Evolutionary conservation across 1,140 invertebrate species (phyloP).

Genomic region (Holotrichia oblita): DNA sequence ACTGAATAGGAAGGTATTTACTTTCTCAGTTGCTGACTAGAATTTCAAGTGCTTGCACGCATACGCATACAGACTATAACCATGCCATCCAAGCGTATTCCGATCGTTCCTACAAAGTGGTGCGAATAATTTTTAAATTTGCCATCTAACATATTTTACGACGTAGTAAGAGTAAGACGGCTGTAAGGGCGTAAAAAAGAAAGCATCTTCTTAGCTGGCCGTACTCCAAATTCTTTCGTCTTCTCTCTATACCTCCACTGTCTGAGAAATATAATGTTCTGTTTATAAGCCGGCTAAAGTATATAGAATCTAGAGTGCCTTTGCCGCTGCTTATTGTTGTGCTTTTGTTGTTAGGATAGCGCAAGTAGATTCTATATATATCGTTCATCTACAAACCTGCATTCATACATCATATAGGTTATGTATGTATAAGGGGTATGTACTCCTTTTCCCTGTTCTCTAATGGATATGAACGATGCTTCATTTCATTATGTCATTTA

Average conservation of each 20-base stretch:
- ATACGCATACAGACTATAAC: not conserved
- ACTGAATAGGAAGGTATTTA: conserved; percentile 19
- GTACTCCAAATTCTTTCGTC: conserved; percentile 25
- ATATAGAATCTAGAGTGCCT: not conserved
- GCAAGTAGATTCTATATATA: not conserved
- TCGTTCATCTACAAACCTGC: not conserved
- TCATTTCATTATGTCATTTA: conserved; percentile 30
- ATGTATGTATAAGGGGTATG: not conserved
- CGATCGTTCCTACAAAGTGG: conserved; percentile 26
- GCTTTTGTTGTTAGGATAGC: not conserved
- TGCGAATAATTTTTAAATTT: conserved; percentile 35
- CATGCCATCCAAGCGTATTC: not conserved
- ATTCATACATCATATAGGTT: not conserved
- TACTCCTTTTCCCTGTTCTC: not conserved
- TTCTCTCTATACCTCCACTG: not conserved
- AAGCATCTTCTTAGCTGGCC: not conserved
- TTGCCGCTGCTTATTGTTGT: not conserved
- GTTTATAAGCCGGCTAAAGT: not conserved
- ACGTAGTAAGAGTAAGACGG: not conserved
- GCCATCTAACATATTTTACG: not conserved
- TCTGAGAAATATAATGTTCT: not conserved
- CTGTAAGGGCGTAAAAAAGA: not conserved
- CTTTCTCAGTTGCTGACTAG: conserved; percentile 25
- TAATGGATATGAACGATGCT: conserved; percentile 19
- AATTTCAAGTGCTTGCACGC: not conserved